Percentiles rank a stretch among this genome's conserved stretches.
These are phyloP conservation scores for Echeneis naucrates DNA, from an alignment of 2,797 vertebrate genomes.

Conservation along the genomic window DNA sequence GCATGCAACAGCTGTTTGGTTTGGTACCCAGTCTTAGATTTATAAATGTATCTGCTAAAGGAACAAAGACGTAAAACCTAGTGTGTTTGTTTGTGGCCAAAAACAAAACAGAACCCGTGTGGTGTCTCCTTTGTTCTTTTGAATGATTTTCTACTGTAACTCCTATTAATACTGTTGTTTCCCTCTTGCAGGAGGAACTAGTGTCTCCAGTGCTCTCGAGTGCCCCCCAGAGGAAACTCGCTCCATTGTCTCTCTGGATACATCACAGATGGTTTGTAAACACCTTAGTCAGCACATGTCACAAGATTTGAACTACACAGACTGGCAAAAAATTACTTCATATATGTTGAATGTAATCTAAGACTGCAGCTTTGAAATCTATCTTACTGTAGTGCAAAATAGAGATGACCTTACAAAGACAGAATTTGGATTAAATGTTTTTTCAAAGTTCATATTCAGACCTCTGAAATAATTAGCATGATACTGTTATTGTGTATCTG, in stretches of 20 bases:
- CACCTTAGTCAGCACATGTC: conserved; percentile 5
- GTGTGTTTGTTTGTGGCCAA: neutral
- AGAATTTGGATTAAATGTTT: neutral
- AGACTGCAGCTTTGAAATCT: neutral
- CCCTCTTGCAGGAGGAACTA: conserved; percentile 91
- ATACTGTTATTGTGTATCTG: neutral
- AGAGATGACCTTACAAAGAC: neutral
- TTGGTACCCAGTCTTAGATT: neutral
- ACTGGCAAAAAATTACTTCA: neutral
- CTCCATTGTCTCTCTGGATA: conserved; percentile 95
- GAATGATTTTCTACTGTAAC: neutral
- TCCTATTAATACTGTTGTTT: neutral
- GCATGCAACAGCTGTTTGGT: neutral
- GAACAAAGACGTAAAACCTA: no score
- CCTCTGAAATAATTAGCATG: neutral
- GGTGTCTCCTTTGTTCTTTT: neutral
- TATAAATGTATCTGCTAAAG: neutral
- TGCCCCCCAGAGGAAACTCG: conserved; percentile 95
- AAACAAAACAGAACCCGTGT: neutral
- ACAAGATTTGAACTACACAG: conserved; percentile 4
- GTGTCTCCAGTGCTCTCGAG: conserved; percentile 94
- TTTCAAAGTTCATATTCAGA: neutral
- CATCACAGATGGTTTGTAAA: conserved; percentile 95
- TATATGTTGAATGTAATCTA: neutral
- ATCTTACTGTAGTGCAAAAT: neutral